phyloP scores from a whole-genome alignment of 2,113 vertebrate genomes.

The Chinchilla lanigera region DNA sequence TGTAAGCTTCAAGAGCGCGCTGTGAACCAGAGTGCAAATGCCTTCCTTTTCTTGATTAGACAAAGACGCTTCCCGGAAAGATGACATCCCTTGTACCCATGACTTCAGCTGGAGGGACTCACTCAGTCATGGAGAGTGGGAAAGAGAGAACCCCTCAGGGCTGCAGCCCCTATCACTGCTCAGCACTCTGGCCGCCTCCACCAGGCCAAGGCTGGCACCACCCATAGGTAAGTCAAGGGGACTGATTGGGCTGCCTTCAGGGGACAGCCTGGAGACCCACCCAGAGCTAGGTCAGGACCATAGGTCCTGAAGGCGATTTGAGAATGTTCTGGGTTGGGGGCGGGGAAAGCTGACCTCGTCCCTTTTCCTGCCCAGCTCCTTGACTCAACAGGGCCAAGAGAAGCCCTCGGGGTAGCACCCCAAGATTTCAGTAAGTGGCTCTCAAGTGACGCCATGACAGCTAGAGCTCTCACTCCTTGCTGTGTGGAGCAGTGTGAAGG shows the following conservation, averaged over 20 bases:
- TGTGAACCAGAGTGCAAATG: neutral
- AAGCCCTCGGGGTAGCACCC: neutral
- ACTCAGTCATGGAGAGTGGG: constrained; percentile 70
- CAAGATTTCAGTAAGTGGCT: neutral
- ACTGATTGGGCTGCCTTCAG: neutral
- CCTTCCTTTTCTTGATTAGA: constrained; percentile 49
- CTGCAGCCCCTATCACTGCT: constrained; percentile 75
- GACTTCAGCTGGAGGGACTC: constrained; percentile 74
- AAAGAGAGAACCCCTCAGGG: constrained; percentile 79
- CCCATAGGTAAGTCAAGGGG: constrained; percentile 47
- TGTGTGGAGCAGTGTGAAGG: neutral
- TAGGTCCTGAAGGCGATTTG: neutral
- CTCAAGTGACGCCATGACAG: neutral
- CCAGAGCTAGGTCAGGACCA: neutral
- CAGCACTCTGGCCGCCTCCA: constrained; percentile 76
- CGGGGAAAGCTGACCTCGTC: neutral
- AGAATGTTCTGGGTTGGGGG: neutral
- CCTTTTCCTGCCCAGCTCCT: neutral
- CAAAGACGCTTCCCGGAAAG: constrained; percentile 36
- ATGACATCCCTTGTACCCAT: constrained; percentile 63
- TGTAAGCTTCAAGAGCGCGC: neutral
- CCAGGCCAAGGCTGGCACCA: constrained; percentile 36
- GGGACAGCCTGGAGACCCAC: neutral
- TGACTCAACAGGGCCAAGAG: neutral
- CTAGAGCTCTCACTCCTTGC: neutral